A percentile compares a stretch with the other conserved stretches of the same genome.
Evolutionary conservation across 2,113 vertebrate genomes (phyloP).

Genomic region (Synchiropus splendidus): DNA sequence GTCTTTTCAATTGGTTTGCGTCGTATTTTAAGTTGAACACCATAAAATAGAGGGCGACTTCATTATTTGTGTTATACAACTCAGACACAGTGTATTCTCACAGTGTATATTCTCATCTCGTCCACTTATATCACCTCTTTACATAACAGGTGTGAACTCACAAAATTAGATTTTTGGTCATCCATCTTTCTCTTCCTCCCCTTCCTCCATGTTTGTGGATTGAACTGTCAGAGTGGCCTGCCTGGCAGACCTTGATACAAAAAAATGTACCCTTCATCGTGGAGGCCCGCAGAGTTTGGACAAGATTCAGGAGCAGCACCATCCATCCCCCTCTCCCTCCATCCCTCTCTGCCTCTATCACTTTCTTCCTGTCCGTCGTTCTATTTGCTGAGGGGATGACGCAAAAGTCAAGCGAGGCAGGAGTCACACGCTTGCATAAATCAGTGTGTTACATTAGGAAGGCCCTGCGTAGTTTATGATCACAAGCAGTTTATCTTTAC

Average conservation of each 20-base stretch:
- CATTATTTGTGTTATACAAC: no score
- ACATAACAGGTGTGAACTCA: constrained; percentile 4
- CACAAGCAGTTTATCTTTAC: constrained; percentile 24
- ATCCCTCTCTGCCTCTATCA: constrained; percentile 1
- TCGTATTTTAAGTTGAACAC: no score
- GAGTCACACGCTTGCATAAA: constrained; percentile 38
- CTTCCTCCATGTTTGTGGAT: constrained; percentile 42
- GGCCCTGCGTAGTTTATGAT: constrained; percentile 24
- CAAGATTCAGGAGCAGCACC: constrained; percentile 40
- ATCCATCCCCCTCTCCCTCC: constrained; percentile 13
- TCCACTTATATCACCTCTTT: neutral
- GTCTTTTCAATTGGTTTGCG: no score
- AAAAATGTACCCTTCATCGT: constrained; percentile 60
- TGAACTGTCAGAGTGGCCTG: constrained; percentile 41
- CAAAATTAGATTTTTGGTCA: constrained; percentile 9
- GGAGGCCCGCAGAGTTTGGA: constrained; percentile 60
- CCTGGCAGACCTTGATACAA: constrained; percentile 69
- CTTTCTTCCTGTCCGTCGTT: constrained; percentile 1
- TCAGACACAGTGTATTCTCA: no score
- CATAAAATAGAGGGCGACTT: no score
- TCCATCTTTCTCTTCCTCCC: constrained; percentile 10
- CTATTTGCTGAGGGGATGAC: constrained; percentile 34
- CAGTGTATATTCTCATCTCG: no score
- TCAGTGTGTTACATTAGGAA: constrained; percentile 34
- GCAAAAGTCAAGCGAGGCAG: constrained; percentile 32